Conservation (phyloP, 2,113 vertebrate species). For the Agelaius tricolor region DNA sequence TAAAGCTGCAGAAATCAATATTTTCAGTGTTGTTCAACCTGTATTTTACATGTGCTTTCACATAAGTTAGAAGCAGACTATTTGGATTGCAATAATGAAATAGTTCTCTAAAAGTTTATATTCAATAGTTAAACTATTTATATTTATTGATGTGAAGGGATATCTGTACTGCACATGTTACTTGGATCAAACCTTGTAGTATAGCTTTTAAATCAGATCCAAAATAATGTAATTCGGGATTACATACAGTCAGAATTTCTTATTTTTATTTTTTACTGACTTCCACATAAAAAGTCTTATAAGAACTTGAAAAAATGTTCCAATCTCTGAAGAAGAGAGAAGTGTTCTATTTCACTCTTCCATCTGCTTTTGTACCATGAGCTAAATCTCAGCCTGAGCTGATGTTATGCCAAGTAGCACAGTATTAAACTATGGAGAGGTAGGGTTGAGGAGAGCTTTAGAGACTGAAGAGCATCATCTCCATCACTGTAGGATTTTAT, state of each 20-base stretch:
- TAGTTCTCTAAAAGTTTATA: conserved; percentile 55
- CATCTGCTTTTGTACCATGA: conserved; percentile 9
- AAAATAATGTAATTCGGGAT: conserved; percentile 36
- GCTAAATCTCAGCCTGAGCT: background rate
- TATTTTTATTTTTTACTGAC: conserved; percentile 45
- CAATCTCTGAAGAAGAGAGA: background rate
- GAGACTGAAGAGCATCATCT: background rate
- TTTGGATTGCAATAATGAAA: conserved; percentile 32
- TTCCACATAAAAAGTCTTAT: conserved; percentile 31
- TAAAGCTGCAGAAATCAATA: conserved; percentile 27
- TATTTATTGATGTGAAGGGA: conserved; percentile 40
- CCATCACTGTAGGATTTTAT: background rate
- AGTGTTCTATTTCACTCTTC: background rate
- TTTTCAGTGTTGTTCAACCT: background rate
- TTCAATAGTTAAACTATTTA: conserved; percentile 16
- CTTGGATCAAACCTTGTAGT: conserved; percentile 15
- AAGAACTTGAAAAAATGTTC: background rate
- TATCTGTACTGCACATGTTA: conserved; percentile 42
- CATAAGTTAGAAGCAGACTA: conserved; percentile 13
- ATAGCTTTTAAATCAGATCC: conserved; percentile 32
- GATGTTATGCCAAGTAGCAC: background rate
- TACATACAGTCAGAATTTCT: background rate
- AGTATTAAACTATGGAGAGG: background rate
- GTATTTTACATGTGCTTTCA: background rate
- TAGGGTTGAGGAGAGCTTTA: background rate